A percentile compares a stretch with the other conserved stretches of the same genome.
phyloP scores from a whole-genome alignment of 2,888 invertebrate species.

The Mechanitis messenoides region DNA sequence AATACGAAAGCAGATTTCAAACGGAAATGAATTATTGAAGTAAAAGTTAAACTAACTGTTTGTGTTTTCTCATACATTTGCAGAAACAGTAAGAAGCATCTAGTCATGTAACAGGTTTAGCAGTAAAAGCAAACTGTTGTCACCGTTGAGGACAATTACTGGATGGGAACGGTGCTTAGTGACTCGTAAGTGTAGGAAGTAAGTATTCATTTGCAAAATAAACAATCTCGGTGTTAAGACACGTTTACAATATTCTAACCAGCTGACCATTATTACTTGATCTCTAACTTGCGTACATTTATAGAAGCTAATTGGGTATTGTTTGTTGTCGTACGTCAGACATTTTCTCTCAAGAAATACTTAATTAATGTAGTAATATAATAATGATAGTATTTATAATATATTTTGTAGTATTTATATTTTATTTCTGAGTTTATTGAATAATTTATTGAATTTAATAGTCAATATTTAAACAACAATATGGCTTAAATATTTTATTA shows the following conservation, averaged over 20 bases:
- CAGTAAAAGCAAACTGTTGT: conserved; percentile 27
- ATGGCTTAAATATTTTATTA: too few relatives aligned
- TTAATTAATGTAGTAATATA: too few relatives aligned
- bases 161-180: conserved; percentile 25
- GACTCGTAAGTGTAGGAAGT: conserved; percentile 11
- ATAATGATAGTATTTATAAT: too few relatives aligned
- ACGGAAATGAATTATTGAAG: too few relatives aligned
- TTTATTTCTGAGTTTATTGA: too few relatives aligned
- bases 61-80: conserved; percentile 11
- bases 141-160: conserved; percentile 25
- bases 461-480: too few relatives aligned
- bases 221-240: not conserved
- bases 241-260: not conserved
- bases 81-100: conserved; percentile 17
- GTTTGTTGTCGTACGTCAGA: not conserved
- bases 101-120: conserved; percentile 25
- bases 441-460: too few relatives aligned
- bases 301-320: not conserved
- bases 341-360: not conserved
- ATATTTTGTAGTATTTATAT: too few relatives aligned
- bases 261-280: not conserved
- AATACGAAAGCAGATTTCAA: too few relatives aligned
- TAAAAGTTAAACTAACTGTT: not conserved
- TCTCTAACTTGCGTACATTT: not conserved
- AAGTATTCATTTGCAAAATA: not conserved